These are phyloP conservation scores for Indicator maculatus DNA, from an alignment of 2,113 vertebrate genomes.

Conservation along the genomic window DNA sequence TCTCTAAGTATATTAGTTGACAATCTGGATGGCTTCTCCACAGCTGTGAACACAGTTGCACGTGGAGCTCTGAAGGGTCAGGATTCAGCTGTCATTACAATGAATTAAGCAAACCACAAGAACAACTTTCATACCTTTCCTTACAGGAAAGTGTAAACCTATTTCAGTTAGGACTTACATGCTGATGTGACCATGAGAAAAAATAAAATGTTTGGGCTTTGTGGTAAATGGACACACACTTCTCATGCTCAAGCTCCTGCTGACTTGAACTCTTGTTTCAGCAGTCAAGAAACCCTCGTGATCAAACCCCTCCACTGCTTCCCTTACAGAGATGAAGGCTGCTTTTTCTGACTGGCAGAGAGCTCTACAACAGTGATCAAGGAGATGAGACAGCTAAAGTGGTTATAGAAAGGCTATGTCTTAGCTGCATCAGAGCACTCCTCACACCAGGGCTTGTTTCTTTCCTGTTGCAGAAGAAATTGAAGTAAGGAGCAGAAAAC, in stretches of 20 bases:
- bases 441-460: not conserved
- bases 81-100: not conserved
- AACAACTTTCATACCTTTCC: not conserved
- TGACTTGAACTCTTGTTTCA: not conserved
- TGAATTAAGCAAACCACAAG: not conserved
- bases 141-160: not conserved
- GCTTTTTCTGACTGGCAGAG: not conserved
- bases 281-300: accelerated
- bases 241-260: not conserved
- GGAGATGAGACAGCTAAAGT: not conserved
- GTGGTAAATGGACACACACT: not conserved
- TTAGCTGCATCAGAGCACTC: not conserved
- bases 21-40: not conserved
- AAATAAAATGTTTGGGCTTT: not conserved
- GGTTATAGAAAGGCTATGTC: not conserved
- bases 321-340: accelerated
- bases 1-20: not conserved
- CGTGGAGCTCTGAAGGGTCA: not conserved
- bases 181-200: not conserved
- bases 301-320: not conserved
- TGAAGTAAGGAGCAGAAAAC: not conserved
- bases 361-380: not conserved
- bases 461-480: not conserved
- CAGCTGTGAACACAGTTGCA: not conserved
- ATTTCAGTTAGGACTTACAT: not conserved